These are phyloP conservation scores for Diorhabda elongata DNA, from an alignment of 1,140 invertebrate species.

Conservation along the genomic window DNA sequence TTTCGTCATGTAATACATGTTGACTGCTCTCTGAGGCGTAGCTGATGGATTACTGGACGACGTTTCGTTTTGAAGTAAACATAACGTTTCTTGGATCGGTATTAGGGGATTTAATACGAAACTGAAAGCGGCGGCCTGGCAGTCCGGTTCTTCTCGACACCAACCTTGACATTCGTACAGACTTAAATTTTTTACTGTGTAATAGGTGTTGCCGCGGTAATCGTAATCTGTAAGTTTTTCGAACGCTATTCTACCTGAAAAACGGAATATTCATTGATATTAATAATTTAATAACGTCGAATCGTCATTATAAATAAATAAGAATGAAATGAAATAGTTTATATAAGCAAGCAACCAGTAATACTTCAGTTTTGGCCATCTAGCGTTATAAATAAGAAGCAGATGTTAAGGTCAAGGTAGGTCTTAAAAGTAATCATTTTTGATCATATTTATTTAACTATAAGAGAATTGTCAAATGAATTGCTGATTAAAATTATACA, in stretches of 20 bases:
- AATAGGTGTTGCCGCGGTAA: conserved; percentile 85
- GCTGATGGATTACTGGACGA: conserved; percentile 81
- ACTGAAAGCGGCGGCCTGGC: conserved; percentile 85
- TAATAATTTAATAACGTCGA: too few species aligned
- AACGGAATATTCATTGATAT: too few species aligned
- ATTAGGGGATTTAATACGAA: conserved; percentile 88
- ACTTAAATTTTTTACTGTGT: conserved; percentile 86
- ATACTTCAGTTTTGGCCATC: too few species aligned
- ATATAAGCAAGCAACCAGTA: neutral
- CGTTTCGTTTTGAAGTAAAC: conserved; percentile 73
- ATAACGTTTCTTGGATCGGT: conserved; percentile 87
- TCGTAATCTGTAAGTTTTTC: conserved; percentile 91
- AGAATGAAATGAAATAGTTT: neutral
- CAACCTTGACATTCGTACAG: conserved; percentile 92
- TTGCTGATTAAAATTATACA: too few species aligned
- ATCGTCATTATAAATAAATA: too few species aligned
- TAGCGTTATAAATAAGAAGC: too few species aligned
- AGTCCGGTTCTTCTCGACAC: conserved; percentile 87
- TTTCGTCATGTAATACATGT: conserved; percentile 95
- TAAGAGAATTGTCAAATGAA: too few species aligned
- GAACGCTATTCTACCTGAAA: conserved; percentile 77
- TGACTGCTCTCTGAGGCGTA: conserved; percentile 74
- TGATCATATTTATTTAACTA: too few species aligned
- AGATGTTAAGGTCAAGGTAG: too few species aligned
- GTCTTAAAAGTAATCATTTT: too few species aligned